Conservation (phyloP, 2,888 invertebrate species). For the Apamea monoglypha region DNA sequence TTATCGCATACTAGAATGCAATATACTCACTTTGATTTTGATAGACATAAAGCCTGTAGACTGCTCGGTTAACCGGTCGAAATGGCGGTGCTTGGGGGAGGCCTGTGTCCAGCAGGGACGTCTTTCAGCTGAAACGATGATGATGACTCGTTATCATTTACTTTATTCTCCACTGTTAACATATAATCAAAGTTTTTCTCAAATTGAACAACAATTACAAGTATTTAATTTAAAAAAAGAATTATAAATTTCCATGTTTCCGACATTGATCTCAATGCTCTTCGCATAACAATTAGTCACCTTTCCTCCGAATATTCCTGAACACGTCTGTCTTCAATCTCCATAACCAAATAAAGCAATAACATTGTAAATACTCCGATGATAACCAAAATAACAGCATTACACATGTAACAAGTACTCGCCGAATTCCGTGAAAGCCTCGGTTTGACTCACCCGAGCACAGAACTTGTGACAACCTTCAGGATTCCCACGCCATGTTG, state of each 20-base stretch:
- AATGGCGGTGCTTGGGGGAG: no score
- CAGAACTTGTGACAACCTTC: slow-evolving; percentile 51
- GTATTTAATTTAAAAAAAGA: no score
- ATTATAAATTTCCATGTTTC: background rate
- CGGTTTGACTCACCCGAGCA: slow-evolving; percentile 46
- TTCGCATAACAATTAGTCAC: slow-evolving; percentile 26
- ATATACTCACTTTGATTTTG: no score
- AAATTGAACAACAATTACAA: no score
- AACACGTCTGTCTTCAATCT: slow-evolving; percentile 14
- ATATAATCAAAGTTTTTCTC: no score
- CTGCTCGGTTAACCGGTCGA: no score
- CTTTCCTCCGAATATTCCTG: slow-evolving; percentile 3
- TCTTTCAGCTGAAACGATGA: no score
- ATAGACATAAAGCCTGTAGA: no score
- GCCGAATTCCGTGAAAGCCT: slow-evolving; percentile 48
- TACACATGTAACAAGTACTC: slow-evolving; percentile 39
- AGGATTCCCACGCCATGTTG: slow-evolving; percentile 45
- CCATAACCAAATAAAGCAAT: slow-evolving; percentile 46
- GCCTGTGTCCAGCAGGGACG: no score
- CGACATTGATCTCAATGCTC: background rate
- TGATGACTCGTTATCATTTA: no score
- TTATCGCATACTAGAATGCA: no score
- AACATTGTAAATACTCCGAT: slow-evolving; percentile 33
- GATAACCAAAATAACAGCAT: slow-evolving; percentile 48
- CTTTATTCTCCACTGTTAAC: no score